Evolutionary conservation across 2,113 vertebrate genomes (phyloP).

Genomic region (Leiothrix lutea): DNA sequence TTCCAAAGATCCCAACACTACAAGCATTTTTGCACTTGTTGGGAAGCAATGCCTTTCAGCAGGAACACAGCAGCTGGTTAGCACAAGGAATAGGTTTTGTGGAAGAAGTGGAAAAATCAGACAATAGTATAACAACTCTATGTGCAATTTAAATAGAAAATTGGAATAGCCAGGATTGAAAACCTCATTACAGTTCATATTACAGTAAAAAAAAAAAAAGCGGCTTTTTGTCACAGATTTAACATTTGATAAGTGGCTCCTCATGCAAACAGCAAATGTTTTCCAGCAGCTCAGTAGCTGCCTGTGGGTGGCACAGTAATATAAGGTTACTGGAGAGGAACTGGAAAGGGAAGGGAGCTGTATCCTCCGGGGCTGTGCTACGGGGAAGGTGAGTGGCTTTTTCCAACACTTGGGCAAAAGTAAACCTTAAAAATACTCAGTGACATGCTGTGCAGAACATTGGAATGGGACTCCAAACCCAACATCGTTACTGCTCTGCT

Average conservation of each 20-base stretch:
- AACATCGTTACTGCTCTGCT: fast-evolving
- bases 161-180: neutral
- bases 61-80: neutral
- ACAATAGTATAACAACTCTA: neutral
- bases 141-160: neutral
- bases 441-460: fast-evolving
- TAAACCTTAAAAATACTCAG: neutral
- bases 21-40: neutral
- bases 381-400: neutral
- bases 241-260: neutral
- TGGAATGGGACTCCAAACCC: neutral
- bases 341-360: neutral
- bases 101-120: neutral
- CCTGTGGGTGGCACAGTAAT: constrained; percentile 52
- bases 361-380: fast-evolving
- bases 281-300: neutral
- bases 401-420: neutral
- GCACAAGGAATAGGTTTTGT: neutral
- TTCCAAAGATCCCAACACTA: neutral
- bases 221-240: neutral
- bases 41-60: neutral
- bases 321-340: neutral
- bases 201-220: neutral
- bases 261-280: neutral
- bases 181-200: neutral